Percentiles rank a stretch among this genome's conserved stretches.
Evolutionary conservation across 2,888 invertebrate genomes (phyloP).

Genomic region (Hydroisotoma schaefferi): DNA sequence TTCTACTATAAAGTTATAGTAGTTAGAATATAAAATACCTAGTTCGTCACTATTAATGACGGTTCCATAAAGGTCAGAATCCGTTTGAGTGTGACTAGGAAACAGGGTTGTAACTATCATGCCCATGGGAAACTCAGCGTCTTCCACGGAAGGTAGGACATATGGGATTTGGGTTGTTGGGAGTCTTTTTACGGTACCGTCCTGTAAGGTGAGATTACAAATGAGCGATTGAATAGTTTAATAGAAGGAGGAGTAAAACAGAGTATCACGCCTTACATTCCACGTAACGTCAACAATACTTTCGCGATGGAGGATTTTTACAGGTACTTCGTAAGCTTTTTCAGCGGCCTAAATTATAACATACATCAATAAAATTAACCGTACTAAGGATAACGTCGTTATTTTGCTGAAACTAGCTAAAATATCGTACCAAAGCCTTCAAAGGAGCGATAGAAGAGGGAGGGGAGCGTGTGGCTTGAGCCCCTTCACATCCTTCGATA

Average conservation of each 20-base stretch:
- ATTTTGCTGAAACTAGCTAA: background rate
- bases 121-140: slow-evolving; percentile 31
- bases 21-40: slow-evolving; percentile 11
- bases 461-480: background rate
- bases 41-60: slow-evolving; percentile 37
- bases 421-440: slow-evolving; percentile 9
- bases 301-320: slow-evolving; percentile 34
- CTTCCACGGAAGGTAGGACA: slow-evolving; percentile 15
- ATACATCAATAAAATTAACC: background rate
- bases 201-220: slow-evolving; percentile 10
- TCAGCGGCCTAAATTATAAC: slow-evolving; percentile 10
- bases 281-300: slow-evolving; percentile 35
- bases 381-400: no score
- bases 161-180: slow-evolving; percentile 26
- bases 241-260: no score
- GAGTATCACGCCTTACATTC: slow-evolving; percentile 35
- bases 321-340: slow-evolving; percentile 30
- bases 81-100: background rate
- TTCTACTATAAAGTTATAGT: background rate
- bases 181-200: slow-evolving; percentile 18
- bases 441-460: background rate
- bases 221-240: slow-evolving; percentile 11
- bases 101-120: slow-evolving; percentile 23
- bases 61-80: slow-evolving; percentile 33
- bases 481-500: slow-evolving; percentile 10